These are phyloP conservation scores for Osmerus mordax DNA, from an alignment of 2,113 vertebrate species.

Conservation along the genomic window DNA sequence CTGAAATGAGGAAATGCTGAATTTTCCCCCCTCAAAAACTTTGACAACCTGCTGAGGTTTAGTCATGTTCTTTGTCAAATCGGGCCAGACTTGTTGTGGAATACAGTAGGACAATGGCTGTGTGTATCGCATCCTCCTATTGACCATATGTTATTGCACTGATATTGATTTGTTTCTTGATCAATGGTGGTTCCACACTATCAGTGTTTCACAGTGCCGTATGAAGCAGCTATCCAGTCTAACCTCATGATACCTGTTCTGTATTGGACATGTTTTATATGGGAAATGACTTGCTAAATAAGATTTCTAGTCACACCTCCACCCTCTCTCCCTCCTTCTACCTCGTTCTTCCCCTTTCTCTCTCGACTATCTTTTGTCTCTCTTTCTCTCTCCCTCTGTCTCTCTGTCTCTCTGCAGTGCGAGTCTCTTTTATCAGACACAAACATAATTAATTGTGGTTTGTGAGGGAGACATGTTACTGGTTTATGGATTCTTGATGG, in stretches of 20 bases:
- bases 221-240: not conserved
- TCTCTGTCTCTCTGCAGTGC: conserved; percentile 40
- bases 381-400: conserved; percentile 11
- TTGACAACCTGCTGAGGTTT: conserved; percentile 42
- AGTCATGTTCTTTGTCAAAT: conserved; percentile 48
- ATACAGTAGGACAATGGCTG: conserved; percentile 11
- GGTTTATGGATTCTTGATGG: conserved; percentile 77
- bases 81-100: conserved; percentile 39
- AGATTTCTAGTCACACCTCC: conserved; percentile 18
- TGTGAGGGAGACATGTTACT: conserved; percentile 67
- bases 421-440: conserved; percentile 39
- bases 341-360: conserved; percentile 4
- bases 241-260: no score
- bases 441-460: conserved; percentile 69
- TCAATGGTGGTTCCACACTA: no score
- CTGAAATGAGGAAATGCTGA: conserved; percentile 61
- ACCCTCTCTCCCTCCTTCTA: conserved; percentile 18
- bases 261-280: no score
- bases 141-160: no score
- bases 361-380: not conserved
- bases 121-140: no score
- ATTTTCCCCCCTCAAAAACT: conserved; percentile 51
- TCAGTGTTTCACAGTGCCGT: not conserved
- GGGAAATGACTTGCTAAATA: conserved; percentile 33
- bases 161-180: no score